These are phyloP conservation scores for Heliconius charithonia DNA, from an alignment of 2,888 invertebrate genomes.

Conservation along the genomic window DNA sequence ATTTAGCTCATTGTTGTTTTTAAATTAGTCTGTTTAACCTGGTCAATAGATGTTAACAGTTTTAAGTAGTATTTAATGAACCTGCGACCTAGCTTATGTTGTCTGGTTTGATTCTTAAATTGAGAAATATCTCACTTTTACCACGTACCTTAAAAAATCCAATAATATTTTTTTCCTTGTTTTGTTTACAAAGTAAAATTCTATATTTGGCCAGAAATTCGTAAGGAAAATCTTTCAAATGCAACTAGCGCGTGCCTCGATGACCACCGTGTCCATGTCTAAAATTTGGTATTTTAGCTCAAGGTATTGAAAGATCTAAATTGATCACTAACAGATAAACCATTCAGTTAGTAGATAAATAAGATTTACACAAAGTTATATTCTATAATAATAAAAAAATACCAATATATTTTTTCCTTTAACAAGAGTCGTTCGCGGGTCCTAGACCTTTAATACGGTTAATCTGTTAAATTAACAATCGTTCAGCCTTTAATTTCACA, in stretches of 20 bases:
- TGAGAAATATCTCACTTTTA: not conserved
- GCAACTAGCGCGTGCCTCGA: not conserved
- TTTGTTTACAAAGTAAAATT: slow-evolving; percentile 1
- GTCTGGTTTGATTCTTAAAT: not conserved
- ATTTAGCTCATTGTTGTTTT: slow-evolving; percentile 4
- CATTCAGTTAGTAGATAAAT: not conserved
- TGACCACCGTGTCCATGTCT: not conserved
- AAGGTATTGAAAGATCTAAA: not conserved
- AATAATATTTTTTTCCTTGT: not conserved
- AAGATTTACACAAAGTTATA: not conserved
- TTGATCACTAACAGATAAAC: not conserved
- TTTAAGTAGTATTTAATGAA: not conserved
- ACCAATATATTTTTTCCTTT: no score
- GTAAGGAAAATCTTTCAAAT: not conserved
- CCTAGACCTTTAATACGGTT: slow-evolving; percentile 6
- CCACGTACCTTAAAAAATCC: not conserved
- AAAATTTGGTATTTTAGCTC: not conserved
- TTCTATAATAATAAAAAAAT: not conserved
- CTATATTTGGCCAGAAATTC: not conserved
- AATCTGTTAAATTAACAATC: slow-evolving; percentile 20
- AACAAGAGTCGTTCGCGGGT: not conserved
- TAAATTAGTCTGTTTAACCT: not conserved
- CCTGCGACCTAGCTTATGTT: not conserved
- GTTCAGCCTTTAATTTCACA: slow-evolving; percentile 22
- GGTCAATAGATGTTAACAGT: not conserved